Base-by-base conservation (phyloP, 1,140 invertebrate species). In the Drosophila watanabei region DNA sequence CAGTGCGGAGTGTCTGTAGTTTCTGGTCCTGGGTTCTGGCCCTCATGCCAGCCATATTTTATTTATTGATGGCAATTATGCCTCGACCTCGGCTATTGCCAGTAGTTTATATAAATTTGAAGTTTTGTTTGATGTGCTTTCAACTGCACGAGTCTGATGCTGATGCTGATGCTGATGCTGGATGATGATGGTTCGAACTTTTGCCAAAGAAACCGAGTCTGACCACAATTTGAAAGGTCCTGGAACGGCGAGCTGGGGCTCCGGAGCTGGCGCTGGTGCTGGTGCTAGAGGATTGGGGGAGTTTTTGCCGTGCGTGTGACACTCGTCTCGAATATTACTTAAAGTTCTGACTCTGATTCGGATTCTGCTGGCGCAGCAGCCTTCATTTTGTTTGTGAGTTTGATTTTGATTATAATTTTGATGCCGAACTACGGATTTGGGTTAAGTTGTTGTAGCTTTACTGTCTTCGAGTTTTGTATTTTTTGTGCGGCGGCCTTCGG, bases 51-150 rank as follows among this genome's bases (percentile, higher is more conserved):
- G 87, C 82, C 79, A 88, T 90, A 86, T 89, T 91, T 91, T 90
- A 90, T 90, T 90, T 90, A 90, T 90, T 90, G 86, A 90, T 90
- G 89, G 86, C 86, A 90, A 90, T 90, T 90, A 90, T 90, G 87
- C 79, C 82, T 82, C 82, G 86, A 91, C 87, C 86, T 90, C 79
- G 87, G 70, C 87, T 90, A 90, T 88, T 88, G 75, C 79, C 76
- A 87, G 73, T 79, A 76, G 70, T 86, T 75, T 85, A 87, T 79
- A 82, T 82, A 87, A 86, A 86, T 87, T 86, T 88, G 60, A 59
- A 90, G 79, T 90, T 89, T 91, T 89, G 86, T 89, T 89, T 89
- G 86, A 89, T 89, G 86, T 89, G 87, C 82, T 90, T 80, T 89
- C 87, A 90, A 83, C 80, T 87, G 84, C 77, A 86, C 58, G 41